Base-by-base conservation (phyloP, 2,888 invertebrate genomes). In the Drosophila mettleri region DNA sequence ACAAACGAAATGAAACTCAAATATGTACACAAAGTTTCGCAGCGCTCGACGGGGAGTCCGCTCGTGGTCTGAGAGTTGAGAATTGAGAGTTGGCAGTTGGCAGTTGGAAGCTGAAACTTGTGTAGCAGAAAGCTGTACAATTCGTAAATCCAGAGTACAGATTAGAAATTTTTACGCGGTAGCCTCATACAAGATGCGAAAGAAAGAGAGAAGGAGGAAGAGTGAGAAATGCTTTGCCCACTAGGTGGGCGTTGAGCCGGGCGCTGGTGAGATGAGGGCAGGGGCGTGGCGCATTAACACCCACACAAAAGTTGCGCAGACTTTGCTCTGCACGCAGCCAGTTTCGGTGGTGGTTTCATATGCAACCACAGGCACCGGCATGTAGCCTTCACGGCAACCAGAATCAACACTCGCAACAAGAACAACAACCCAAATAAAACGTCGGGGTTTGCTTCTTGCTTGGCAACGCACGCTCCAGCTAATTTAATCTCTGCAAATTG, bases 401-500 rank as follows among this genome's bases (percentile, higher is more conserved):
- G 49, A 34, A 33, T 33, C 58, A 68, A 57, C 64, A 82, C 54
- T 60, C 39, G 46, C 22, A 57, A 62, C 65, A 78, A 16, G 10
- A 16, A 33, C 22, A 45, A 45, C 59, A 41, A 60, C 39, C 39
- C n/a, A 51, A 38, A 41, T 20, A 53, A 45, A 54, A 49, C 45
- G 59, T 12, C 60, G 45, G 62, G 60, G 52, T 70, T 68, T 65
- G 67, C 78, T 69, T 57, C 68, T 75, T 84, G 60, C 61, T 53
- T 69, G 65, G 64, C 16, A 73, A 58, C 74, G 74, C 78, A 87
- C 85, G 89, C 83, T 86, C 82, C 80, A 84, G 91, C 91, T 91
- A 91, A 91, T 91, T 91, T 92, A 92, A 91, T 91, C 91, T 89
- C 88, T 86, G 90, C 91, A 91, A 91, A 92, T 91, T 91, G 91